Conservation (phyloP, 2,888 invertebrate genomes). For the Drosophila melanosoma region DNA sequence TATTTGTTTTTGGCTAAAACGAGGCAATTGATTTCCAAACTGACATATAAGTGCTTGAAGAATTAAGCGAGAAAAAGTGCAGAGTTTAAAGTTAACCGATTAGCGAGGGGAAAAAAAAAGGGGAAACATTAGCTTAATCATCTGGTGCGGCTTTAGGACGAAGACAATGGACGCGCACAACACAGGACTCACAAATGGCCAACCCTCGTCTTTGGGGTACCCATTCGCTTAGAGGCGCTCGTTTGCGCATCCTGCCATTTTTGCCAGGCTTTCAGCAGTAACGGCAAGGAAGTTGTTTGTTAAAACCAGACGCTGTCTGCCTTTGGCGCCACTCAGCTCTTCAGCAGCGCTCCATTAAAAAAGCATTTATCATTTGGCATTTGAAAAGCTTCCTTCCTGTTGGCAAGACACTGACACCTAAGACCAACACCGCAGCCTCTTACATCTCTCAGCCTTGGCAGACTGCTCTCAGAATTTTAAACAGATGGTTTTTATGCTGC, state of each 20-base stretch:
- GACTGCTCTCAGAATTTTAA: constrained; percentile 48
- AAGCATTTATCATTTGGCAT: constrained; percentile 79
- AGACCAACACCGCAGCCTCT: constrained; percentile 43
- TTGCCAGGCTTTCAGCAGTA: constrained; percentile 50
- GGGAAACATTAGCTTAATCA: constrained; percentile 72
- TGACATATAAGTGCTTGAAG: constrained; percentile 38
- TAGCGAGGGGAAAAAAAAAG: constrained; percentile 39
- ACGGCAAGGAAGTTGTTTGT: constrained; percentile 70
- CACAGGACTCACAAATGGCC: constrained; percentile 6
- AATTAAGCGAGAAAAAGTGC: constrained; percentile 62
- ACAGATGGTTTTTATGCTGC: constrained; percentile 33
- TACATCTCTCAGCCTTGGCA: constrained; percentile 11
- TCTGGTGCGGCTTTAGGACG: constrained; percentile 49
- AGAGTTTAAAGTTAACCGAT: constrained; percentile 51
- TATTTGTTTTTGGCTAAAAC: constrained; percentile 49
- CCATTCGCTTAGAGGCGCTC: constrained; percentile 50
- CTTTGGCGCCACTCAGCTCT: constrained; percentile 23
- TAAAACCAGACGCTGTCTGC: constrained; percentile 56
- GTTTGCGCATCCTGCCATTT: constrained; percentile 60
- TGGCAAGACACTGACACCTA: constrained; percentile 67
- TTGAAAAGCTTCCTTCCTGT: constrained; percentile 79
- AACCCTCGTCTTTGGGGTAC: constrained; percentile 36
- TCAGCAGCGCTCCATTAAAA: constrained; percentile 69
- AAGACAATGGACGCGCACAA: constrained; percentile 4
- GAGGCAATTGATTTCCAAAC: constrained; percentile 36